Evolutionary conservation across 2,888 invertebrate genomes (phyloP), one percentile per base, ranked within the genome.

Genomic region (Nomada lathburiana): DNA sequence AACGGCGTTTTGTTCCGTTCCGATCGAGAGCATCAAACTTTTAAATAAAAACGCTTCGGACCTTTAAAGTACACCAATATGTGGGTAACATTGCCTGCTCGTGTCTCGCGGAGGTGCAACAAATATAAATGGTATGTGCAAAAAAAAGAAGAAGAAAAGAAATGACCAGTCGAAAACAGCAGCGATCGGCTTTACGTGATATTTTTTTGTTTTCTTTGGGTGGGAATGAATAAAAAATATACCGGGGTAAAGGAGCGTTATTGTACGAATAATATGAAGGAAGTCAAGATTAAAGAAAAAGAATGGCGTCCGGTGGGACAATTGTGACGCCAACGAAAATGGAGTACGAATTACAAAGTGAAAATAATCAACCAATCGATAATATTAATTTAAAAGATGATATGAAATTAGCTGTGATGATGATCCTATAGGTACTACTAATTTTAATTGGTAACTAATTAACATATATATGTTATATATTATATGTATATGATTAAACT

Each of bases 401-500:
- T 75, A 79, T 79, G 84, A 86, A 91, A 91, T 93, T 93, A 92
- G 91, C 93, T 93, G 93, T 93, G 93, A 93, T 93, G 93, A 92
- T 89, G 88, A 90, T 86, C 86, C 89, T 89, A 91, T 92, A 92
- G 90, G 91, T 92, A 92, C 92, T 91, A 91, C 89, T 92, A 90
- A 92, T 90, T 92, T 92, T 92, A 92, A 91, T 85, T 75, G 78
- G 84, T 84, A 87, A 86, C 69, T 83, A 79, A 88, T 83, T 68
- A 74, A 84, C 73, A 69, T 81, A 80, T 76, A 79, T 76, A 65
- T 71, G 65, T 76, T 75, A 82, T 86, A 86, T 88, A 85, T 83
- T 83, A 88, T 86, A 87, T 86, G 85, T 87, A 89, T 84, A 89
- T 86, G 85, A 83, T 89, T 73, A 89, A 83, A 76, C 47, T 64